Evolutionary conservation across 2,113 vertebrate genomes (phyloP), one percentile per base, ranked within the genome.

Genomic region (Psephotus haematonotus): DNA sequence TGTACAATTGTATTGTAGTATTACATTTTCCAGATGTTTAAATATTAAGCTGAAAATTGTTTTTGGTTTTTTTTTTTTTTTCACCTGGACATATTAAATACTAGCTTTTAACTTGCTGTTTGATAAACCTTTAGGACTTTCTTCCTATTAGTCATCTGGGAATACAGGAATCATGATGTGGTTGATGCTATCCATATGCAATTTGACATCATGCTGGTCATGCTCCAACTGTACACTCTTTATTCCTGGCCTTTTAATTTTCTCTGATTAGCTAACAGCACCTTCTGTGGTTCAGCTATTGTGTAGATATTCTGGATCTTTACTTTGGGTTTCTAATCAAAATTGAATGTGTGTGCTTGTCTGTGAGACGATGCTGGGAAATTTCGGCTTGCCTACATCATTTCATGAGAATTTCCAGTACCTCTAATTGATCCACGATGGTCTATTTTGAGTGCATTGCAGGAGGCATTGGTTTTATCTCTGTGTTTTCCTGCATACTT

Each of bases 191-290:
- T 95, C 94, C 94, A 90, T 93, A 81, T 93, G 92, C 62, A 63
- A 19, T 93, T 80, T 93, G 93, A 95, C 93, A 91, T 96, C 64
- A 64, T 77, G 50, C 79, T 95, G 85, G 60, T 96, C 50, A 5
- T 95, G 41, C 19, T 94, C 71, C 94, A 83, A 87, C 90, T 94
- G 93, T 50, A 77, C 71, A 49, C 60, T 95, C 63, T 95, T 92
- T 88, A 93, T 92, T 93, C 55, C 43, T 78, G 88, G 90, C 68
- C 92, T 95, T 95, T 93, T 97, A 96, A 90, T 96, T 96, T 93
- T 94, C 93, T 88, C 8, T 90, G 63, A 93, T 95, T 88, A 95
- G 68, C 88, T 88, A 92, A 88, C 88, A 95, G 93, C 90, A 95
- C 76, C 79, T 95, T 95, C 88, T 95, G 82, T 90, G 68, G 37